Conservation (phyloP, 2,888 invertebrate genomes). For the Diaphora mendica region DNA sequence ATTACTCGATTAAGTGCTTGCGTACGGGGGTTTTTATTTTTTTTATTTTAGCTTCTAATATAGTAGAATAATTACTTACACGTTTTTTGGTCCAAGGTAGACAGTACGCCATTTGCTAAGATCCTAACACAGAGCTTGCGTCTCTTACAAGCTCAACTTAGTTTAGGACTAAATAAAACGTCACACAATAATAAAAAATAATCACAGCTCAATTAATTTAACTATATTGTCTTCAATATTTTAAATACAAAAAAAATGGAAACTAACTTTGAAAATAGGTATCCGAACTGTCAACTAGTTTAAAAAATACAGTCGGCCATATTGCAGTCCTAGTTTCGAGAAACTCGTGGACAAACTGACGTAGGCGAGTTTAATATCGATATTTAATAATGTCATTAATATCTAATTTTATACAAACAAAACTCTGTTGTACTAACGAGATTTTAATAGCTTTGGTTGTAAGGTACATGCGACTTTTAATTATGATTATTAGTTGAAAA, state of each 20-base stretch:
- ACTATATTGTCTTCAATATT: background rate
- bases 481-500: too few relatives aligned
- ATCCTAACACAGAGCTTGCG: too few relatives aligned
- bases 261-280: background rate
- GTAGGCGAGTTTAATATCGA: background rate
- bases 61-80: background rate
- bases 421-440: background rate
- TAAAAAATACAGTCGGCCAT: background rate
- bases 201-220: background rate
- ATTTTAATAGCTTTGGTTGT: background rate
- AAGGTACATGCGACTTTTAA: background rate
- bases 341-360: background rate
- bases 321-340: background rate
- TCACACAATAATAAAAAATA: background rate
- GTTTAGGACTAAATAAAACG: too few relatives aligned
- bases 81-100: background rate
- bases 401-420: background rate
- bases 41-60: too few relatives aligned
- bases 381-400: background rate
- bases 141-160: too few relatives aligned
- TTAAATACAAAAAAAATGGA: background rate
- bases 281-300: background rate
- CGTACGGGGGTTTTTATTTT: too few relatives aligned
- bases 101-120: background rate
- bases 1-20: too few relatives aligned